Conservation (phyloP, 2,113 vertebrate species). For the Alethe diademata region DNA sequence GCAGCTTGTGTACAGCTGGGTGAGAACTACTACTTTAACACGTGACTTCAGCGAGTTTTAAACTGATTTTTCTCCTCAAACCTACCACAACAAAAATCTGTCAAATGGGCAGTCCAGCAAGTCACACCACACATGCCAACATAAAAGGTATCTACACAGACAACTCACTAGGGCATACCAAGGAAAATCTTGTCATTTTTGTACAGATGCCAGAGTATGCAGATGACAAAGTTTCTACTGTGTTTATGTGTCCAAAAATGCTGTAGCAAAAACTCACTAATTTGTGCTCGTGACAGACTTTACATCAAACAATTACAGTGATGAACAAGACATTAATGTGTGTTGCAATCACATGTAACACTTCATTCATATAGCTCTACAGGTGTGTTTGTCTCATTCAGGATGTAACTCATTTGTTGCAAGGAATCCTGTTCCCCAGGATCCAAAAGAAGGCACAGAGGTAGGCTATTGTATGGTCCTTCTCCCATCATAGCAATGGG, state of each 20-base stretch:
- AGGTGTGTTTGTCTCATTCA: not conserved
- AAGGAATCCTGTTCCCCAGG: not conserved
- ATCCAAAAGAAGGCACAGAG: not conserved
- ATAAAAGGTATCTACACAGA: not conserved
- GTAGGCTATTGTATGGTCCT: not conserved
- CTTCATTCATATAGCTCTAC: not conserved
- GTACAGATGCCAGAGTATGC: not conserved
- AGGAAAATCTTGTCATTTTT: not conserved
- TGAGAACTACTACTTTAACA: not conserved
- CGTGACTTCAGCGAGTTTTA: not conserved
- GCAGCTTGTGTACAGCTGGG: not conserved
- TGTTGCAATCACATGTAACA: accelerated
- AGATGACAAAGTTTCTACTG: not conserved
- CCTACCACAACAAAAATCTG: not conserved
- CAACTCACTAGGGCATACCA: not conserved
- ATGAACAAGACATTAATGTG: not conserved
- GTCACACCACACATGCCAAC: not conserved
- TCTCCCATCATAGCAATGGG: not conserved
- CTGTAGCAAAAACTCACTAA: not conserved
- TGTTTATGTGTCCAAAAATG: accelerated
- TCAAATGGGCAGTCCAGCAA: not conserved
- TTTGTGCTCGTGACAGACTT: not conserved
- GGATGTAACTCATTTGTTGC: not conserved
- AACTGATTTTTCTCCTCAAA: not conserved
- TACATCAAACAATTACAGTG: not conserved